Base-by-base conservation (phyloP, 2,888 invertebrate genomes). In the Tanytarsus gracilentus region DNA sequence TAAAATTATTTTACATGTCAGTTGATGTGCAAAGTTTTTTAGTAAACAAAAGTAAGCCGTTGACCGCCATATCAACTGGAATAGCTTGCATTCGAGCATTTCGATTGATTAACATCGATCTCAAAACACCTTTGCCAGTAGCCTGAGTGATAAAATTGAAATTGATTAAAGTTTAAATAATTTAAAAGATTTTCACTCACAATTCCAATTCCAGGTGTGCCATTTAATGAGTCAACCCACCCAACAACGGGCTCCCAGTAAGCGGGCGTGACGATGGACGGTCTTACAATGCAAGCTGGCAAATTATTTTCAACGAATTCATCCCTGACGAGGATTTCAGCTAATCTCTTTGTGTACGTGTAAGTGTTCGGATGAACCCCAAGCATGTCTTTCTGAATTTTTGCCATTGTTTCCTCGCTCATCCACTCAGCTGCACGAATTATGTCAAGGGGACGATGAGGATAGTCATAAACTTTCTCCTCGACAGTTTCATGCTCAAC, bases 281-380 rank as follows among this genome's bases (percentile, higher is more conserved):
- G 97, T 63, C 97, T 78, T 3, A 90, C 85, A 52, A 97, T 90
- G 64, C 83, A 85, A 1, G 88, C 81, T 4, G 92, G 93, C 67
- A 97, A 71, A 50, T 83, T 79, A 0, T 82, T 80, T 29, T 58
- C 30, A 16, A 48, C 18, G 63, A 84, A 86, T 70, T 86, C 85
- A 49, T 86, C 83, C 16, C 84, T 79, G 6, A 97, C 83, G 50
- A 93, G 71, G 25, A 84, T 80, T 73, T 97, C 97, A 0, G 94
- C 92, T 63, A 97, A 76, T 62, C 95, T 82, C 73, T 98, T 98
- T 29, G 93, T 93, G 75, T 88, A 94, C 0, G 94, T 94, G 75
- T 97, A 98, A 0, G 95, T 94, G 73, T 97, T 97, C 0, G 96
- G 95, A 70, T 94, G 91, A 8, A 83, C 84, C 64, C 79, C 76